Conservation (phyloP, 1,140 invertebrate species). For the Phocides pigmalion region DNA sequence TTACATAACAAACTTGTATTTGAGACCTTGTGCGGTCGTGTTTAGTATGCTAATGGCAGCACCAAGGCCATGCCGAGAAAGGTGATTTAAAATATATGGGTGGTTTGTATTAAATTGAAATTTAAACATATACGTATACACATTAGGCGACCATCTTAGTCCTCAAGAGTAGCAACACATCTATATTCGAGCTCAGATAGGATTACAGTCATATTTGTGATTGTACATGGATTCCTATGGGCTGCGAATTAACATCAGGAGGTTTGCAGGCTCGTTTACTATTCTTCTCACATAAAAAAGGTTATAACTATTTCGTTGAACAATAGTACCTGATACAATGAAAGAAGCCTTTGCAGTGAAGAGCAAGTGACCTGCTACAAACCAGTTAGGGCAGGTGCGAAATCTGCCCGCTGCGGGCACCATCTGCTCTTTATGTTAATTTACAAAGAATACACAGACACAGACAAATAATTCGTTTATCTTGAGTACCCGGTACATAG, state of each 20-base stretch:
- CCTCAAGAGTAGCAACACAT: no score
- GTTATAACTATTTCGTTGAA: not conserved
- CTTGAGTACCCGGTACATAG: no score
- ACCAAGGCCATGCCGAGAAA: not conserved
- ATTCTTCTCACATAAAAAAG: no score
- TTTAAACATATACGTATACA: no score
- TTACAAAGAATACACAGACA: not conserved
- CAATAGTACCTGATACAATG: not conserved
- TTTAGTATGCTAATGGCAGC: constrained; percentile 3
- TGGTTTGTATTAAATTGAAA: no score
- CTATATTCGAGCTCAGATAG: no score
- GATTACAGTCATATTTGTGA: no score
- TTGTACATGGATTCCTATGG: no score
- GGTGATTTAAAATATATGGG: not conserved
- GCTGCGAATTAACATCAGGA: no score
- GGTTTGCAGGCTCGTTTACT: no score
- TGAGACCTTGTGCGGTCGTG: constrained; percentile 1
- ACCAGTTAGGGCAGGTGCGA: constrained; percentile 4
- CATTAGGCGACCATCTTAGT: no score
- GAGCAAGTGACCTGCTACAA: not conserved
- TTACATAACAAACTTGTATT: constrained; percentile 5
- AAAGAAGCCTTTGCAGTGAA: not conserved
- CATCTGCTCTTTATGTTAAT: constrained; percentile 14
- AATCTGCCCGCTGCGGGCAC: not conserved
- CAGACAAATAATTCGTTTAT: no score